A percentile compares a stretch with the other conserved stretches of the same genome.
Evolutionary conservation across 1,140 invertebrate species (phyloP).

Genomic region (Sinonovacula constricta): DNA sequence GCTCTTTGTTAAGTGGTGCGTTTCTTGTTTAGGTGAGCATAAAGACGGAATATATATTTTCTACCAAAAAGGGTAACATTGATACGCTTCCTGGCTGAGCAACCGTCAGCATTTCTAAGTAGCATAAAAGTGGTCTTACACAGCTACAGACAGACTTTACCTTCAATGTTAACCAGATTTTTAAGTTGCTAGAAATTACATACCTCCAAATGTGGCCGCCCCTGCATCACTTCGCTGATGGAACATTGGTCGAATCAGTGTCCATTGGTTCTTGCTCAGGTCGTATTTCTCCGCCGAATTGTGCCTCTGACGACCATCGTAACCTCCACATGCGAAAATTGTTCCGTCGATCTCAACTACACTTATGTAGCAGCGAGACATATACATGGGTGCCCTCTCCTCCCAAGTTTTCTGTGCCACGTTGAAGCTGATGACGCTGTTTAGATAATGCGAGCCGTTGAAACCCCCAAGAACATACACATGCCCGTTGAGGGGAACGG

Average conservation of each 20-base stretch:
- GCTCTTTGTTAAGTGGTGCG: too few species aligned
- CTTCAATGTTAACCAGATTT: too few species aligned
- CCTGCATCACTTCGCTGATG: constrained; percentile 87
- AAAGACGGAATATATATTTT: too few species aligned
- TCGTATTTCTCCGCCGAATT: constrained; percentile 92
- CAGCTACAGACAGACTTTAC: too few species aligned
- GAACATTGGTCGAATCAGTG: constrained; percentile 80
- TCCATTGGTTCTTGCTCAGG: constrained; percentile 91
- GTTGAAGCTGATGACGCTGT: constrained; percentile 68
- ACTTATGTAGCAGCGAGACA: constrained; percentile 65
- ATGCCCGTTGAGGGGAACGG: constrained; percentile 83
- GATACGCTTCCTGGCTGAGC: too few species aligned
- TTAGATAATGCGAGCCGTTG: constrained; percentile 76
- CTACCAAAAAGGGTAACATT: too few species aligned
- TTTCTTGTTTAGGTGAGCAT: too few species aligned
- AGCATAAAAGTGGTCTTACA: too few species aligned
- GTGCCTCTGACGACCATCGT: constrained; percentile 92
- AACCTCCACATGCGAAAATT: constrained; percentile 86
- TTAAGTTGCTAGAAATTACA: background rate
- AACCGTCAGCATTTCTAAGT: too few species aligned
- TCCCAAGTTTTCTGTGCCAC: constrained; percentile 63
- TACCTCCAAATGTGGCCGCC: constrained; percentile 82
- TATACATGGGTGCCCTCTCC: constrained; percentile 69
- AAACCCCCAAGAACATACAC: constrained; percentile 86
- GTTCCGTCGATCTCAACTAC: constrained; percentile 55